Evolutionary conservation across 1,140 invertebrate species (phyloP).

Genomic region (Zophobas morio): DNA sequence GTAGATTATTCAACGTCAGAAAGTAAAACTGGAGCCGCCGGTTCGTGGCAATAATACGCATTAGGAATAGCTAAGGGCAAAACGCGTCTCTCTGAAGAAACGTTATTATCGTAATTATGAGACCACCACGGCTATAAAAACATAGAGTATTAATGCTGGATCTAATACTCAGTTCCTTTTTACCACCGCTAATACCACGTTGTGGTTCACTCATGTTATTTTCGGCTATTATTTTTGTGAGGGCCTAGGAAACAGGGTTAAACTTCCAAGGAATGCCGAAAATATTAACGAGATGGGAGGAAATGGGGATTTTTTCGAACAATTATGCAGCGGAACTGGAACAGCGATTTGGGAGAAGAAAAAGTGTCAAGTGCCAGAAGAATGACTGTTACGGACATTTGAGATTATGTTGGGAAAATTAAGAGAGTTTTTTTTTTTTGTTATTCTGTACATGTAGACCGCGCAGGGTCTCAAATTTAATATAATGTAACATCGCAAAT

Average conservation of each 20-base stretch:
- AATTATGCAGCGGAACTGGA: too few species aligned
- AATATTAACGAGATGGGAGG: neutral
- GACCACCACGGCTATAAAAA: constrained; percentile 44
- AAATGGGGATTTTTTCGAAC: neutral
- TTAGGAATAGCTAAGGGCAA: constrained; percentile 39
- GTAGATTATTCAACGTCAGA: constrained; percentile 37
- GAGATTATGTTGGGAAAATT: too few species aligned
- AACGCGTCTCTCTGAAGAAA: constrained; percentile 1
- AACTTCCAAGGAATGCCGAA: neutral
- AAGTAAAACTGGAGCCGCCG: constrained; percentile 37
- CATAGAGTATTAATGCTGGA: constrained; percentile 28
- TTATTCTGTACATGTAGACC: too few species aligned
- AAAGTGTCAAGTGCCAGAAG: too few species aligned
- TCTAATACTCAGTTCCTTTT: constrained; percentile 29
- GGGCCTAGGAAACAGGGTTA: neutral
- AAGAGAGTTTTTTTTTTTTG: too few species aligned
- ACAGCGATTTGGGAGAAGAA: too few species aligned
- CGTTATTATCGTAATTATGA: constrained; percentile 45
- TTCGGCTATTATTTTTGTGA: neutral
- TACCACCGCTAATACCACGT: neutral
- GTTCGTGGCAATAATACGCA: constrained; percentile 38
- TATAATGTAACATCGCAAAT: too few species aligned
- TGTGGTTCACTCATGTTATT: constrained; percentile 4
- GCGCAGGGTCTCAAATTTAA: too few species aligned
- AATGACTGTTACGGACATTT: too few species aligned